Evolutionary conservation across 2,113 vertebrate genomes (phyloP).

Genomic region (Sterrhoptilus dennistouni): DNA sequence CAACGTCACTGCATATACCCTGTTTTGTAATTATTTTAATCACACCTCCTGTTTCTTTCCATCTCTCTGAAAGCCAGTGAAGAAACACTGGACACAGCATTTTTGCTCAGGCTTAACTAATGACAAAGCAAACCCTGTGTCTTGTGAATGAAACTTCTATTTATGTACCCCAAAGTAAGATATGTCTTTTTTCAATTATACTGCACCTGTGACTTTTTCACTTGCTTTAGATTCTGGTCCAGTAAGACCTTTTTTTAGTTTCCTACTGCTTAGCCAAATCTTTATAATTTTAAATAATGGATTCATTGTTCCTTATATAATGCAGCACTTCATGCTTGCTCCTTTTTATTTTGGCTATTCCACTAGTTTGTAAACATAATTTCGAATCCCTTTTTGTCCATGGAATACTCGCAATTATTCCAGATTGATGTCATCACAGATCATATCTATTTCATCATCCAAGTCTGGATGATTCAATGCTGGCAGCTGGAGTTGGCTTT

Average conservation of each 20-base stretch:
- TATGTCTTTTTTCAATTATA: background rate
- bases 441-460: background rate
- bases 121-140: background rate
- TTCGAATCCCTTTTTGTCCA: background rate
- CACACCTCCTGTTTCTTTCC: background rate
- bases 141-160: background rate
- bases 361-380: background rate
- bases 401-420: background rate
- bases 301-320: background rate
- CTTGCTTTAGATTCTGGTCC: background rate
- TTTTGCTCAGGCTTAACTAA: background rate
- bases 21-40: background rate
- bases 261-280: background rate
- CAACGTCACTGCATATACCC: rapidly evolving
- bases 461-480: background rate
- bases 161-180: background rate
- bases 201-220: background rate
- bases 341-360: background rate
- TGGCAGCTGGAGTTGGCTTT: background rate
- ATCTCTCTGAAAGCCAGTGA: background rate
- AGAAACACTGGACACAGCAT: background rate
- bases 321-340: background rate
- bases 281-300: background rate
- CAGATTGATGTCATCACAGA: background rate
- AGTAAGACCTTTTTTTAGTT: background rate